phyloP scores from a whole-genome alignment of 2,797 vertebrate genomes.

The Aythya fuligula region DNA sequence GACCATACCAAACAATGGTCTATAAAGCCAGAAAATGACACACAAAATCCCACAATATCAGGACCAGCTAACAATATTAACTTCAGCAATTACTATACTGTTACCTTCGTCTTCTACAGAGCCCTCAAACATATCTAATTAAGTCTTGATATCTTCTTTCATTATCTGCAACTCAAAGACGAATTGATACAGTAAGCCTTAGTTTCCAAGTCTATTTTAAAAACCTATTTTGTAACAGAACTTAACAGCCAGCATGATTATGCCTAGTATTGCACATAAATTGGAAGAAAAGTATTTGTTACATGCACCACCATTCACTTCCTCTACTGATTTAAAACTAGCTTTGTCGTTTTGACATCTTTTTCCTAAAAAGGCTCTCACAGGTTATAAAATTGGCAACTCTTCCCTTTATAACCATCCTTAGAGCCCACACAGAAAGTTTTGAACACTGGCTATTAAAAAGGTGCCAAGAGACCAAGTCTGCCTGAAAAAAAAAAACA shows the following conservation, averaged over 20 bases:
- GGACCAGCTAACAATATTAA: background rate
- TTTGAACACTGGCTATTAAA: background rate
- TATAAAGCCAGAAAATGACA: background rate
- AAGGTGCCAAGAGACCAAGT: background rate
- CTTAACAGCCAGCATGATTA: background rate
- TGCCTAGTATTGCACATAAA: background rate
- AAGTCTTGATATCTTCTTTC: background rate
- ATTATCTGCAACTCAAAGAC: background rate
- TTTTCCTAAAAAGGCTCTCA: background rate
- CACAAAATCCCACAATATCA: background rate
- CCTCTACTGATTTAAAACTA: background rate
- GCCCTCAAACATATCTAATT: background rate
- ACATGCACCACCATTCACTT: background rate
- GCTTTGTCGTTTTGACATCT: background rate
- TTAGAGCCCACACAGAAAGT: background rate
- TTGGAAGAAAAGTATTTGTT: background rate
- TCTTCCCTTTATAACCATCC: background rate
- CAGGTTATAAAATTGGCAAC: background rate
- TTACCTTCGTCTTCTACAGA: background rate
- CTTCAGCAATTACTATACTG: background rate
- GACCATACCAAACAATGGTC: background rate
- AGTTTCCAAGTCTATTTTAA: background rate
- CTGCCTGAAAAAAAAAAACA: background rate
- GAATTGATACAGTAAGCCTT: background rate
- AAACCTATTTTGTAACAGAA: background rate